Base-by-base conservation (phyloP, 2,888 invertebrate genomes). In the Ethmia dodecea region DNA sequence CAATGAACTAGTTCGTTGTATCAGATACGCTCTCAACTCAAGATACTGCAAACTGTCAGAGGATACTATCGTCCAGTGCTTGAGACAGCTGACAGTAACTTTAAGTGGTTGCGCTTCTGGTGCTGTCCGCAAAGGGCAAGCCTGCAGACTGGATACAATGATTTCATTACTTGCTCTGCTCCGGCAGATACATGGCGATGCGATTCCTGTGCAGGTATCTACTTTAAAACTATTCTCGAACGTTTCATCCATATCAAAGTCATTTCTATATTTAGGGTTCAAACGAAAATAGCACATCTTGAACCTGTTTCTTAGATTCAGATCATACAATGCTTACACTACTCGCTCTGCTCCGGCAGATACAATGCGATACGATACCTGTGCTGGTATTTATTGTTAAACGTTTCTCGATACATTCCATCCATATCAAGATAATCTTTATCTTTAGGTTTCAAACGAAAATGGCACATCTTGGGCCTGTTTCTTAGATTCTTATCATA, bases 1-100 rank as follows among this genome's bases (percentile, higher is more conserved):
- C 1, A 83, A 83, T 51, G 83, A 83, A 44, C 34, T 83, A 35
- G 65, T 75, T 57, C 75, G 76, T 12, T 83, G 84, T 42, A 62
- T 79, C 28, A 57, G 78, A 30, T 73, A 79, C 52, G 61, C 60
- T 3, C 40, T 76, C 1, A 61, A 77, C 47, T 75, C 69, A 1
- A 64, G 65, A 11, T 67, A 67, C 53, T 72, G 74, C 47, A 62
- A 62, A 29, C 46, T 80, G 3, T 76, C 81, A 0, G 79, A 79
- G 43, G 69, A 70, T 8, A 70, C 68, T 0, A 37, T 75, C n/a
- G 42, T 75, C 1, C 46, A 59, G 1, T 62, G 72, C 38, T 29
- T 80, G 40, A 51, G 51, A 30, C 38, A 65, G 11, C 48, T 73
- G 34, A 54, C 68, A 6, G 52, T 48, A 8, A 62, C 60, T 0